These are phyloP conservation scores for Drosophila algonquin DNA, from an alignment of 2,888 invertebrate species.

Conservation along the genomic window DNA sequence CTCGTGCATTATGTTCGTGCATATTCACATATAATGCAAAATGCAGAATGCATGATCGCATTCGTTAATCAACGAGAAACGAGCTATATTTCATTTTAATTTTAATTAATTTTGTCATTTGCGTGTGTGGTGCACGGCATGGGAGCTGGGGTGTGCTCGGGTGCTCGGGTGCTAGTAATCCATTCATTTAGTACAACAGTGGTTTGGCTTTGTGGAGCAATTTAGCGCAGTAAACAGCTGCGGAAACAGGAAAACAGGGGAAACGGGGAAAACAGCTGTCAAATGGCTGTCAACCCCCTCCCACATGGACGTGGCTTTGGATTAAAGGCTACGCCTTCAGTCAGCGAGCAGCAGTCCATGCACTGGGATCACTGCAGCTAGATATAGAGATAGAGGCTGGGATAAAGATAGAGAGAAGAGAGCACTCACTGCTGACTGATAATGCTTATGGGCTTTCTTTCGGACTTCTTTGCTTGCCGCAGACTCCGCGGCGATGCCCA, in stretches of 20 bases:
- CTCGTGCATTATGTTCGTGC: neutral
- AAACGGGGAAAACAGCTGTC: neutral
- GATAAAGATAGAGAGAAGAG: neutral
- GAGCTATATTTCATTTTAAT: slow-evolving; percentile 50
- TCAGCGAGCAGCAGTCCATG: neutral
- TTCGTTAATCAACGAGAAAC: slow-evolving; percentile 42
- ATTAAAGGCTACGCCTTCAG: neutral
- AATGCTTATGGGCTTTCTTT: slow-evolving; percentile 50
- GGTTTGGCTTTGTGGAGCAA: neutral
- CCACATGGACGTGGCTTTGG: neutral
- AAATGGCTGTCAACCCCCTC: no score
- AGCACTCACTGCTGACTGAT: neutral
- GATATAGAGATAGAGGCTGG: neutral
- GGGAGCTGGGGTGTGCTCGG: neutral
- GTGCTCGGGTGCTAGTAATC: slow-evolving; percentile 16
- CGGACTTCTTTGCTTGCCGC: slow-evolving; percentile 52
- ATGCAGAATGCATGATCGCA: slow-evolving; percentile 52
- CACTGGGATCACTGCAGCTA: neutral
- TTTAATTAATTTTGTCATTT: slow-evolving; percentile 62
- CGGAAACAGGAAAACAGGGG: neutral
- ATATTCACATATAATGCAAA: slow-evolving; percentile 15
- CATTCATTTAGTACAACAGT: slow-evolving; percentile 14
- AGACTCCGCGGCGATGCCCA: neutral
- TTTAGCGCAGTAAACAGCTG: neutral
- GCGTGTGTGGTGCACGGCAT: neutral